Evolutionary conservation across 2,888 invertebrate genomes (phyloP).

Genomic region (Protophormia terraenovae): DNA sequence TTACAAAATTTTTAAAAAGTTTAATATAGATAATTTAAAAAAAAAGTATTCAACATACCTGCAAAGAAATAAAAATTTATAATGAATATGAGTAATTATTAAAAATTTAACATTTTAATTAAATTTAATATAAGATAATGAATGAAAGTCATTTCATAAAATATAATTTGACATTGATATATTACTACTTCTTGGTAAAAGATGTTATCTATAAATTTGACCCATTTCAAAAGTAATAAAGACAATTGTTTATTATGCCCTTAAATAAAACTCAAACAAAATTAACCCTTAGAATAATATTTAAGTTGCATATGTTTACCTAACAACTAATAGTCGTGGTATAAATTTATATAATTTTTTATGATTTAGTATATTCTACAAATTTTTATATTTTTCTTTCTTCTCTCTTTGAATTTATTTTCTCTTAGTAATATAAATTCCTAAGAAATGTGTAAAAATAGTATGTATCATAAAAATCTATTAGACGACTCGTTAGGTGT

Average conservation of each 20-base stretch:
- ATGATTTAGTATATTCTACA: too few species aligned
- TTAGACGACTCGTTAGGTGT: conserved; percentile 55
- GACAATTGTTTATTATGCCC: background rate
- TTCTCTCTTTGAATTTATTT: background rate
- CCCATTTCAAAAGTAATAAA: conserved; percentile 26
- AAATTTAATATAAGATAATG: background rate
- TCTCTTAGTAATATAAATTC: background rate
- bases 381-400: background rate
- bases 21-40: background rate
- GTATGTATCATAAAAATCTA: conserved; percentile 11
- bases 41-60: conserved; percentile 31
- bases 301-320: too few species aligned
- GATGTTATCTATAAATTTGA: conserved; percentile 31
- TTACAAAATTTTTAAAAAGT: background rate
- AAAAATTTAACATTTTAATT: background rate
- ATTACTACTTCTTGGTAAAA: background rate
- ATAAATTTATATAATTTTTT: too few species aligned
- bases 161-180: conserved; percentile 31
- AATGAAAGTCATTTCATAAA: background rate
- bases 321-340: too few species aligned
- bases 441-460: background rate
- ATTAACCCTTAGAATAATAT: conserved; percentile 33
- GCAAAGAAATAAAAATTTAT: conserved; percentile 39
- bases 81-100: background rate
- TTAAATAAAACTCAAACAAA: background rate